Evolutionary conservation across 2,797 vertebrate genomes (phyloP), one percentile per base, ranked within the genome.

Genomic region (Picus viridis): DNA sequence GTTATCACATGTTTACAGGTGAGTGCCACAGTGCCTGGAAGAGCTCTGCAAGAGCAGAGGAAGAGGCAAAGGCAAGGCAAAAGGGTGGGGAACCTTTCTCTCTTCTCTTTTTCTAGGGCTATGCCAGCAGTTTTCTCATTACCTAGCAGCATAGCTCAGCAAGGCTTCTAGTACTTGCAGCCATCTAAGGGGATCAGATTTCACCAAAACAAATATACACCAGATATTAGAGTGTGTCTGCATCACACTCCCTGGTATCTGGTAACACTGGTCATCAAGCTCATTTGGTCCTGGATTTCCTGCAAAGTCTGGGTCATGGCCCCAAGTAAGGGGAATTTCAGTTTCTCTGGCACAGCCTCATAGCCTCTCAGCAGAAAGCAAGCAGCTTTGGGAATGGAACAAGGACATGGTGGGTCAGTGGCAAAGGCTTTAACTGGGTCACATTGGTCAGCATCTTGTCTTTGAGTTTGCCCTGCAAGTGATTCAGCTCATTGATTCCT

Each of bases 1-100:
- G 4, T 24, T 30, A 47, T 22, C 2, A 3, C 2, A 3, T 8
- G 43, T 14, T 56, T 32, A 22, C 1, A 3, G 54, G 23, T 18
- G 54, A 65, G 22, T 4, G 36, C 41, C 34, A 41, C 36, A 56
- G 64, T 19, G 29, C 24, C 56, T 58, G 26, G n/a, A 20, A 23
- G 17, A 9, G 17, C 4, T 5, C 20, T 57, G 61, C 57, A 41
- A 68, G 56, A 22, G 11, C 13, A 87, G 34, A 62, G 19, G 30
- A 57, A 47, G 26, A 30, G 23, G 5, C 24, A 22, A 74, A 71
- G 30, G 20, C 49, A 51, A 78, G 14, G 8, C 17, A 45, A 32
- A 64, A 72, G 2, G 1, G 8, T 29, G 23, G 17, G 5, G 5
- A 7, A 65, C 14, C 49, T 14, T 11, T 64, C 68, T 49, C 49